Base-by-base conservation (phyloP, 2,888 invertebrate species). In the Parasteatoda lunata region DNA sequence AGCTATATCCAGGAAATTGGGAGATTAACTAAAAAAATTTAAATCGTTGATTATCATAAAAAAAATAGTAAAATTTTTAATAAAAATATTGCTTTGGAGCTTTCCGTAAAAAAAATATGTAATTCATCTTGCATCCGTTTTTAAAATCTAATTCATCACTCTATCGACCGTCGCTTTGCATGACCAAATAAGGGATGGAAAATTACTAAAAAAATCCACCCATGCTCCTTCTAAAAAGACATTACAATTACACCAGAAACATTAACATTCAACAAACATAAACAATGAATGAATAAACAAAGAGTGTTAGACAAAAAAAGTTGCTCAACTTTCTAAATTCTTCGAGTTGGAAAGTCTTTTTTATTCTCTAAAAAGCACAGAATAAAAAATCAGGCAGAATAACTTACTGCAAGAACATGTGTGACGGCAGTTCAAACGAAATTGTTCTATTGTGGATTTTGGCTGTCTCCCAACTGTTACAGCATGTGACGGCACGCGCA, bases 401-500 rank as follows among this genome's bases (percentile, higher is more conserved):
- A 75, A 66, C 75, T 68, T 81, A 81, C 81, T 68, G n/a, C 47
- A 45, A 54, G 54, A 45, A 51, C 66, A 73, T 73, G 72, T 73
- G 69, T 30, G 4, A n/a, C 30, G n/a, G 66, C 69, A 5, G 4
- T 51, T 70, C 70, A 45, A 70, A 49, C 48, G 11, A 49, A 49
- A 70, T 13, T 70, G 49, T 68, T 68, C 66, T 30, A 15, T 45
- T 64, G 70, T 54, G 77, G 65, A 59, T 70, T 72, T 75, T 80
- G 85, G 80, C 85, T 49, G 52, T n/a, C 48, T 65, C 80, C 76
- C 85, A 80, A 80, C 75, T 84, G 80, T 73, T 65, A 51, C 75
- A 54, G 59, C 54, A 54, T 76, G 84, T 84, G 48, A 68, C 70
- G 85, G 85, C 85, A 85, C 85, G 80, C 85, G 80, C 66, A 30